phyloP scores from a whole-genome alignment of 1,140 invertebrate species.

The Dreissena polymorpha region DNA sequence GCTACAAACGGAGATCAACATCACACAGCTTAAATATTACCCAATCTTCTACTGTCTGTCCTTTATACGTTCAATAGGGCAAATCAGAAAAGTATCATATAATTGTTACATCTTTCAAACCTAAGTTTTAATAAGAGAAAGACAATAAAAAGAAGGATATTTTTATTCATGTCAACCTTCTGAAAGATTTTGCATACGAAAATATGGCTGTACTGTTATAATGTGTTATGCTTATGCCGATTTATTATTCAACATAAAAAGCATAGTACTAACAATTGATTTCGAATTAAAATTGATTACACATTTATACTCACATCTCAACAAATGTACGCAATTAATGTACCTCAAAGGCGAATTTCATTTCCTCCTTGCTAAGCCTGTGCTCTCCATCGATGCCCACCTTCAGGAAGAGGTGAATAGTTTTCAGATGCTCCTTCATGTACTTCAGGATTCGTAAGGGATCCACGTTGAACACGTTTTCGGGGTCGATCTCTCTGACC shows the following conservation, averaged over 20 bases:
- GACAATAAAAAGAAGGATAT: not conserved
- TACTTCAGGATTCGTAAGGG: constrained; percentile 69
- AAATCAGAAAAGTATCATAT: not conserved
- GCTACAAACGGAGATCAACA: constrained; percentile 48
- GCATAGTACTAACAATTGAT: not conserved
- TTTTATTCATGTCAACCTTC: not conserved
- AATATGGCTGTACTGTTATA: not conserved
- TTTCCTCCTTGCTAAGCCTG: constrained; percentile 61
- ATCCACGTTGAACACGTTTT: constrained; percentile 70
- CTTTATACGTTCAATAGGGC: not conserved
- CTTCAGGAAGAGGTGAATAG: constrained; percentile 70
- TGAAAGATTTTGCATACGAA: not conserved
- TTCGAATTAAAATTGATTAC: not conserved
- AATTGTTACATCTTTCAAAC: not conserved
- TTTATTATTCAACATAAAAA: not conserved
- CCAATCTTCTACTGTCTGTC: not conserved
- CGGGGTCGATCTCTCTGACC: constrained; percentile 53
- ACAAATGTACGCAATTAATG: constrained; percentile 7
- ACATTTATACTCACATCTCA: not conserved
- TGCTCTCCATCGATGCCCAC: constrained; percentile 64
- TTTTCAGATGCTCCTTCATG: constrained; percentile 72
- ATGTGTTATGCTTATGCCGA: not conserved
- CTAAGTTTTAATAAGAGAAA: not conserved
- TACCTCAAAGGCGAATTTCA: constrained; percentile 70
- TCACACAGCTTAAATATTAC: not conserved